phyloP scores from a whole-genome alignment of 2,797 vertebrate genomes.

The Gobio occitaniae region DNA sequence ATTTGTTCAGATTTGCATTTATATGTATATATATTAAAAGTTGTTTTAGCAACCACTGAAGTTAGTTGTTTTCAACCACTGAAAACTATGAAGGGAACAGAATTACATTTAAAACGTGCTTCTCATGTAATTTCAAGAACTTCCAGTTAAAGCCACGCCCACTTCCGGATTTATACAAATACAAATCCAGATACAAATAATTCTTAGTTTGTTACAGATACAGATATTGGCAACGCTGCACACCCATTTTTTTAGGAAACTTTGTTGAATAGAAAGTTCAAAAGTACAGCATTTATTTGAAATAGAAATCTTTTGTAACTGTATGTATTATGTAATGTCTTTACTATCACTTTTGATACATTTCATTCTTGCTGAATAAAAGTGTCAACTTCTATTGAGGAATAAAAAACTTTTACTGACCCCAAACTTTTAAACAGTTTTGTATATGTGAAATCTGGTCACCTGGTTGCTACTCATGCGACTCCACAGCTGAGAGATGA shows the following conservation, averaged over 20 bases:
- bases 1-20: neutral
- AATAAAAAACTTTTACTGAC: neutral
- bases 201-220: neutral
- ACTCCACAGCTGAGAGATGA: conserved; percentile 81
- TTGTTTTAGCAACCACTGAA: neutral
- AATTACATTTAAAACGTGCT: neutral
- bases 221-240: neutral
- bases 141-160: neutral
- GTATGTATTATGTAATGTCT: neutral
- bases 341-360: neutral
- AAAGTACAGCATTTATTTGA: neutral
- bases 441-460: conserved; percentile 53
- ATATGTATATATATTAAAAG: neutral
- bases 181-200: neutral
- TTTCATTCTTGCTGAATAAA: neutral
- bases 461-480: conserved; percentile 84
- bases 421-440: neutral
- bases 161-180: neutral
- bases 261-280: too few species aligned
- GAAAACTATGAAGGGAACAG: neutral
- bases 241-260: neutral
- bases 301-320: neutral
- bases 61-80: neutral
- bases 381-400: neutral
- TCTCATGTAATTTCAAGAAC: neutral